Evolutionary conservation across 2,888 invertebrate species (phyloP), one percentile per base, ranked within the genome.

Genomic region (Pollenia amentaria): DNA sequence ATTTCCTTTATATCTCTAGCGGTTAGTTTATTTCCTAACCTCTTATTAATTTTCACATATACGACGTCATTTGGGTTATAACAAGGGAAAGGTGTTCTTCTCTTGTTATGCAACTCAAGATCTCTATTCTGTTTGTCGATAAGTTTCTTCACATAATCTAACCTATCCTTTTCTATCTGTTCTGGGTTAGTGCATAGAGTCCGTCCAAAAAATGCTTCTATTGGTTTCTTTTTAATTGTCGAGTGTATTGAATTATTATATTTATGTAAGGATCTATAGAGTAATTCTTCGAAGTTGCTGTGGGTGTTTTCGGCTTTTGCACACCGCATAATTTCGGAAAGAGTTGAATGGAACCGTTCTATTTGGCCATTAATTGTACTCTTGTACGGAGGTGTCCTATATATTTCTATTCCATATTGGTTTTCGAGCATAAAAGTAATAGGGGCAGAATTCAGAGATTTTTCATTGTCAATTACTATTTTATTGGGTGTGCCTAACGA

Each of bases 401-500:
- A 76, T 38, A 51, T 76, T 51, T 76, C 48, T 46, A 64, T 76
- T 46, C 48, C 51, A 14, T 38, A 42, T 42, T 76, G 76, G 46
- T 62, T 48, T 12, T 53, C 18, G 16, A 64, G 7, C 76, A 76
- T 48, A 21, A 48, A 76, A 2, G 29, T 76, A 48, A 48, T 76
- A 46, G 62, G 40, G 11, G 55, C 9, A 21, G 73, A 53, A 55
- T 53, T 40, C 12, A 73, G 60, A 12, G 73, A 60, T 62, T 73
- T 73, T 18, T 60, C 60, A 57, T 73, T 73, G 44, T 73, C 73
- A 38, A 73, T 29, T 51, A 64, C 64, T 40, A 51, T 60, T 40
- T 29, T 38, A 14, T 64, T 76, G 2, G 64, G 51, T 14, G 51
- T 40, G 14, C 64, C 51, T 51, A 64, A 42, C 16, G 21, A 76